These are phyloP conservation scores for Ceramica pisi DNA, from an alignment of 2,888 invertebrate genomes.

Conservation along the genomic window DNA sequence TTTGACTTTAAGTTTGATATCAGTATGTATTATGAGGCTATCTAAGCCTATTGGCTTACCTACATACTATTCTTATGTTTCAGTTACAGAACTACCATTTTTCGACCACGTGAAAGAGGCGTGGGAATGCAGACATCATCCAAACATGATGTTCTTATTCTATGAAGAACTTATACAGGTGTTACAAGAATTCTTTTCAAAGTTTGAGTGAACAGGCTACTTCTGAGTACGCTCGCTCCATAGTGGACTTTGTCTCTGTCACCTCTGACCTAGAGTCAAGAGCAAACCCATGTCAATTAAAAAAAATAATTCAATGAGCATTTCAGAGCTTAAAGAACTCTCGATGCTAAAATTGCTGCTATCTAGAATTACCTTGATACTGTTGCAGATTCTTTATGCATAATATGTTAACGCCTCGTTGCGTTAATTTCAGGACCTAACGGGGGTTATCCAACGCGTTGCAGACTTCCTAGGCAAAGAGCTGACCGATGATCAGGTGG, in stretches of 20 bases:
- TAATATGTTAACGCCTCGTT: background rate
- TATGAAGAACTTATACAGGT: slow-evolving; percentile 94
- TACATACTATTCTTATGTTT: background rate
- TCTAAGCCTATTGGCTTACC: background rate
- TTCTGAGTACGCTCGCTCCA: no score
- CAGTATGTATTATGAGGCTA: no score
- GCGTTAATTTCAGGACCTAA: slow-evolving; percentile 41
- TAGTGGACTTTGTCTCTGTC: no score
- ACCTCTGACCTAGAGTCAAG: no score
- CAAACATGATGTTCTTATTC: slow-evolving; percentile 93
- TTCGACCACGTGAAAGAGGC: slow-evolving; percentile 94
- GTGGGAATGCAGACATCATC: slow-evolving; percentile 91
- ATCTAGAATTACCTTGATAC: background rate
- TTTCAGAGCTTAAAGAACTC: background rate
- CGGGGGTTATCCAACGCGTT: slow-evolving; percentile 77
- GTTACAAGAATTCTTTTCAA: slow-evolving; percentile 49
- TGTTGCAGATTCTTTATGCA: background rate
- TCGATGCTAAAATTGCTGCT: background rate
- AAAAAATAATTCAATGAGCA: no score
- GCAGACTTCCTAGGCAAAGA: slow-evolving; percentile 90
- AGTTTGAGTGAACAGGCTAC: no score
- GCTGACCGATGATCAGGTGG: slow-evolving; percentile 87
- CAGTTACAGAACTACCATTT: slow-evolving; percentile 88
- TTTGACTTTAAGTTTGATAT: no score
- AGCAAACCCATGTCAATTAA: no score